A percentile compares a stretch with the other conserved stretches of the same genome.
phyloP scores from a whole-genome alignment of 2,888 invertebrate genomes.

The Lycia hirtaria region DNA sequence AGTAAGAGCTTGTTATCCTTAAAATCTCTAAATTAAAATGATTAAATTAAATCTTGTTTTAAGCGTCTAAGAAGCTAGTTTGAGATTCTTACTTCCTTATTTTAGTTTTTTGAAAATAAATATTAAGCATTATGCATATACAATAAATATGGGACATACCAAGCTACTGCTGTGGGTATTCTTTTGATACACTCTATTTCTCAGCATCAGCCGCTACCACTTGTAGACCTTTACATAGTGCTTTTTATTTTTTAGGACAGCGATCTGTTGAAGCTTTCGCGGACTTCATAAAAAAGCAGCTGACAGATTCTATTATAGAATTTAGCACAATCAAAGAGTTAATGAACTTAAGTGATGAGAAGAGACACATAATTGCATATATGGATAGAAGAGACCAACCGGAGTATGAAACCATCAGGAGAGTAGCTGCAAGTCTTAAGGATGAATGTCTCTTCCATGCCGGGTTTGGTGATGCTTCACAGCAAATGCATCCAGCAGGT shows the following conservation, averaged over 20 bases:
- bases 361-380: conserved; percentile 95
- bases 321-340: conserved; percentile 90
- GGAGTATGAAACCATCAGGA: conserved; percentile 92
- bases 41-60: too few relatives aligned
- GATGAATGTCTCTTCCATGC: conserved; percentile 98
- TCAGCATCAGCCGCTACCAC: too few relatives aligned
- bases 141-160: too few relatives aligned
- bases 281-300: conserved; percentile 94
- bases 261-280: conserved; percentile 96
- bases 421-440: conserved; percentile 94
- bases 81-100: not conserved
- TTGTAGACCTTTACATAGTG: too few relatives aligned
- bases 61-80: not conserved
- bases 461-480: conserved; percentile 93
- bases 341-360: conserved; percentile 90
- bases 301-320: conserved; percentile 94
- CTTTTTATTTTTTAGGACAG: conserved; percentile 79
- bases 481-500: conserved; percentile 94
- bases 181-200: too few relatives aligned
- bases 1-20: not conserved
- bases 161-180: too few relatives aligned
- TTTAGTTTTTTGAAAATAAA: not conserved
- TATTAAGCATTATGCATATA: not conserved
- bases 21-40: not conserved
- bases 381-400: conserved; percentile 93